phyloP scores from a whole-genome alignment of 2,113 vertebrate species.

The Hippolais icterina region DNA sequence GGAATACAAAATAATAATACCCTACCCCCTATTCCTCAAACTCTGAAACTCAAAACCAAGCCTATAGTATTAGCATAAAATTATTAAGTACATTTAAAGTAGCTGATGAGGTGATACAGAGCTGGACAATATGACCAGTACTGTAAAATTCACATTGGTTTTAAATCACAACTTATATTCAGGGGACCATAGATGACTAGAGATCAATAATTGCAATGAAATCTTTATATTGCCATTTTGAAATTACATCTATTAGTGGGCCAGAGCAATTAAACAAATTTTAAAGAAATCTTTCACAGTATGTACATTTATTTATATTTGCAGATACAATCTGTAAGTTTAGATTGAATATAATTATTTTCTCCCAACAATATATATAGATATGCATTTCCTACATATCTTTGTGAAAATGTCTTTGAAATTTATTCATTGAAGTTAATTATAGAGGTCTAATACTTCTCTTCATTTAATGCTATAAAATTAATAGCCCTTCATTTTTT shows the following conservation, averaged over 20 bases:
- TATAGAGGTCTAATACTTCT: constrained; percentile 68
- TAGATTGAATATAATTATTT: neutral
- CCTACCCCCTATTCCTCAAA: fast-evolving
- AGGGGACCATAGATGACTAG: neutral
- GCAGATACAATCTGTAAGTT: neutral
- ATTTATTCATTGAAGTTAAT: constrained; percentile 70
- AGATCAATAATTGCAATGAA: neutral
- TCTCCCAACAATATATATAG: neutral
- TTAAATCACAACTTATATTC: neutral
- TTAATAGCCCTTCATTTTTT: constrained; percentile 78
- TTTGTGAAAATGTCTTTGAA: constrained; percentile 64
- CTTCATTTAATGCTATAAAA: constrained; percentile 74
- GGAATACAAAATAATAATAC: neutral
- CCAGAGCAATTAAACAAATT: neutral
- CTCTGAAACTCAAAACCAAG: neutral
- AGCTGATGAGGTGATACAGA: neutral
- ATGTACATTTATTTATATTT: neutral
- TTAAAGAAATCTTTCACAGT: neutral
- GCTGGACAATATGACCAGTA: neutral
- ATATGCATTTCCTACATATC: neutral
- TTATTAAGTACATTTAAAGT: neutral
- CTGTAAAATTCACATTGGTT: neutral
- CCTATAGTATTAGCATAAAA: neutral
- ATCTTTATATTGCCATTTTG: neutral
- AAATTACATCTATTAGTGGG: neutral